A percentile compares a stretch with the other conserved stretches of the same genome.
Evolutionary conservation across 2,797 vertebrate genomes (phyloP).

Genomic region (Microtus obscurus): DNA sequence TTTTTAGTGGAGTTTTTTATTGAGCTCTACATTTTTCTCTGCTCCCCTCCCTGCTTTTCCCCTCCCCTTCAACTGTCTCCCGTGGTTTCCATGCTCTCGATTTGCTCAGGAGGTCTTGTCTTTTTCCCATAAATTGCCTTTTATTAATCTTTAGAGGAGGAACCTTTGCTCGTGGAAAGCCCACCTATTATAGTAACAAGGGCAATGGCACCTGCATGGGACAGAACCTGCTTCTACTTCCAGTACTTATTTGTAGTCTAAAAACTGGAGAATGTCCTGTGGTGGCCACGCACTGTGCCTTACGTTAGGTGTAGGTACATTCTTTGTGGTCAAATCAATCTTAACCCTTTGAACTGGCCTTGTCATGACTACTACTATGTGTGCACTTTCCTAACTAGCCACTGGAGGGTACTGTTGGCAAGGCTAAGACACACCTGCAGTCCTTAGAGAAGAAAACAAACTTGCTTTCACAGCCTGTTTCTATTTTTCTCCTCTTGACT

Average conservation of each 20-base stretch:
- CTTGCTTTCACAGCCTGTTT: conserved; percentile 68
- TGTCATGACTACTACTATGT: background rate
- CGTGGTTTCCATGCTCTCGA: too few relatives aligned
- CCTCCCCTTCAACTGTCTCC: too few relatives aligned
- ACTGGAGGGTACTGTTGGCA: conserved; percentile 85
- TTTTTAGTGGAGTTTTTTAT: too few relatives aligned
- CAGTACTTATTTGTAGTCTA: background rate
- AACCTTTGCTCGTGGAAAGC: conserved; percentile 22
- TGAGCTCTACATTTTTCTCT: too few relatives aligned
- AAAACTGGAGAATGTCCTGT: background rate
- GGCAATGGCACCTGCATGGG: background rate
- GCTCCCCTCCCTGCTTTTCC: too few relatives aligned
- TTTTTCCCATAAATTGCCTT: background rate
- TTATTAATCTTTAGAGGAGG: conserved; percentile 12
- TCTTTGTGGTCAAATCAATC: background rate
- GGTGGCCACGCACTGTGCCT: background rate
- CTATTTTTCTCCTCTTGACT: conserved; percentile 67
- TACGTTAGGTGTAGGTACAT: background rate
- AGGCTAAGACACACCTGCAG: conserved; percentile 65
- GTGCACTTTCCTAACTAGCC: conserved; percentile 80
- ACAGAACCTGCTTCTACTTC: background rate
- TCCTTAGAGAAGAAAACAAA: background rate
- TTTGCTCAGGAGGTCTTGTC: too few relatives aligned
- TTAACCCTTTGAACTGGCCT: background rate
- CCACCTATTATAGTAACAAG: conserved; percentile 24